Percentiles rank a stretch among this genome's conserved stretches.
phyloP scores from a whole-genome alignment of 2,888 invertebrate genomes.

The Aleiodes alternator region DNA sequence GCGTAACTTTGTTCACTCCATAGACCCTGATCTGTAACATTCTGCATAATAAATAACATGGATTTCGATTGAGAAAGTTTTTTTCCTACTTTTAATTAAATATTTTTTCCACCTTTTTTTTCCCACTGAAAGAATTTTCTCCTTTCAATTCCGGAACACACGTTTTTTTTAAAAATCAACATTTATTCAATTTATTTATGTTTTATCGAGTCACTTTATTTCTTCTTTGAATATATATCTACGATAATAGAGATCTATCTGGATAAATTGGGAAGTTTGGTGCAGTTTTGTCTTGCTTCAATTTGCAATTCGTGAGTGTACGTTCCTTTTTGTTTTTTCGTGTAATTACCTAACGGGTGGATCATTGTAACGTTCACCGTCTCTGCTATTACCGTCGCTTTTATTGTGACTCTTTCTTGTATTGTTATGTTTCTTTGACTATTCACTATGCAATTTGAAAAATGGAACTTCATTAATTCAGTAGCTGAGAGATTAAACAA shows the following conservation, averaged over 20 bases:
- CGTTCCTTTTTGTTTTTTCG: slow-evolving; percentile 54
- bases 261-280: no score
- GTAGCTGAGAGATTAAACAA: no score
- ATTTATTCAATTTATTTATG: no score
- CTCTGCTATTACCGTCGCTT: slow-evolving; percentile 76
- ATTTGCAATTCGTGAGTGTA: slow-evolving; percentile 40
- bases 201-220: no score
- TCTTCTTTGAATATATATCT: no score
- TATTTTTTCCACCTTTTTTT: slow-evolving; percentile 8
- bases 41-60: slow-evolving; percentile 60
- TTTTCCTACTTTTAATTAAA: no score
- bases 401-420: slow-evolving; percentile 73
- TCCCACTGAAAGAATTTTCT: background rate
- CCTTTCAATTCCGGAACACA: background rate
- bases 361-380: slow-evolving; percentile 78
- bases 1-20: slow-evolving; percentile 52
- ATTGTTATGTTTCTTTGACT: slow-evolving; percentile 80
- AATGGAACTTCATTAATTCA: no score
- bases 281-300: no score
- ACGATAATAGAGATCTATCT: no score
- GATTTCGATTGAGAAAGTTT: slow-evolving; percentile 36
- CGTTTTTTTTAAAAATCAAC: slow-evolving; percentile 31
- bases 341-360: slow-evolving; percentile 78
- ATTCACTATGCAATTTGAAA: slow-evolving; percentile 90
- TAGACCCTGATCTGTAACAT: slow-evolving; percentile 63